These are phyloP conservation scores for Cebidichthys violaceus DNA, from an alignment of 2,113 vertebrate species.

Conservation along the genomic window DNA sequence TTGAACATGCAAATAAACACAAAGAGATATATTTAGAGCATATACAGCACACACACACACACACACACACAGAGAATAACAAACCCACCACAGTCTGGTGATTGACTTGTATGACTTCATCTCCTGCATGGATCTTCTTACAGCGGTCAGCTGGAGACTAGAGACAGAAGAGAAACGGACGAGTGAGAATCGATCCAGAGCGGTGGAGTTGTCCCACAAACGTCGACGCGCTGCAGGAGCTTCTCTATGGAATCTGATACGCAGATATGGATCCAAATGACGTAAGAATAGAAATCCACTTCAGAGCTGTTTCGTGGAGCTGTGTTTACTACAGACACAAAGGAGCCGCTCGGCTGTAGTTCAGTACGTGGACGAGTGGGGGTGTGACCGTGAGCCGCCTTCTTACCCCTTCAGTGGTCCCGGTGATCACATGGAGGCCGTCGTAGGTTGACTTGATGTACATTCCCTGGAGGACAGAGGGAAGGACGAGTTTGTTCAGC, in stretches of 20 bases:
- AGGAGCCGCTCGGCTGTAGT: neutral
- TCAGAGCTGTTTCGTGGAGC: conserved; percentile 5
- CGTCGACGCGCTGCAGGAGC: conserved; percentile 30
- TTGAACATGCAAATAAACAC: neutral
- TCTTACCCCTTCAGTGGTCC: conserved; percentile 98
- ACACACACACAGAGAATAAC: conserved; percentile 33
- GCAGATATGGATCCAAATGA: conserved; percentile 3
- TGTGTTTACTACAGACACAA: neutral
- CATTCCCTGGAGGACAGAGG: conserved; percentile 88
- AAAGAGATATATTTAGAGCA: neutral
- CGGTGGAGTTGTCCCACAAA: conserved; percentile 47
- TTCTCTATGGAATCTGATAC: neutral
- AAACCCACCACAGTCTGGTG: conserved; percentile 86
- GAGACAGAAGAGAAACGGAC: conserved; percentile 30
- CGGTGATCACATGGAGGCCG: conserved; percentile 97
- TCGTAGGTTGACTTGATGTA: conserved; percentile 99
- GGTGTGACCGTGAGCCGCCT: conserved; percentile 52
- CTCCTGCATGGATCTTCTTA: conserved; percentile 97
- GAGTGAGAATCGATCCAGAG: conserved; percentile 44
- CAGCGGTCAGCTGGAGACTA: conserved; percentile 96
- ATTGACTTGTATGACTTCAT: conserved; percentile 85
- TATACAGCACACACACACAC: no score
- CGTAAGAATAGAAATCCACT: conserved; percentile 6
- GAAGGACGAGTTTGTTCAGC: neutral
- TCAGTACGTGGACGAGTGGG: neutral